Evolutionary conservation across 2,888 invertebrate species (phyloP), one percentile per base, ranked within the genome.

Genomic region (Drosophila eohydei): DNA sequence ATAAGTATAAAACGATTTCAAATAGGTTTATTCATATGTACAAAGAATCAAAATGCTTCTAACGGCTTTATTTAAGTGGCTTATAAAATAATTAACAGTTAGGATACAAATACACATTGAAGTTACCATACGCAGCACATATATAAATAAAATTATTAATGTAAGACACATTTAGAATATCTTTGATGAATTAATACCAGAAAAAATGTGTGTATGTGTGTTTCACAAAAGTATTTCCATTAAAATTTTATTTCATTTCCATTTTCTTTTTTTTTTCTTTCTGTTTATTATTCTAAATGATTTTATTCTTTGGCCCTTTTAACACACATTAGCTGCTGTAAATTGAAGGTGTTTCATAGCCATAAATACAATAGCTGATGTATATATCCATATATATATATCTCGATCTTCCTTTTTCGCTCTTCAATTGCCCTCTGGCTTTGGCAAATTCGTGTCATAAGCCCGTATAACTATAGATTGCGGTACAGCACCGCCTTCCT

Each of bases 401-500:
- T 46, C 3, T 21, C 12, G 32, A 12, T 34, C 14, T 34, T 50
- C 36, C 12, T 16, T 6, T 34, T 11, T 21, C n/a, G 16, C 48
- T 32, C 6, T 50, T 79, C 90, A 93, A 74, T 92, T 92, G 93
- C 95, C 97, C 91, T 94, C 95, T 84, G 96, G 96, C 93, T 97
- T 96, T 93, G 97, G 97, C 92, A 95, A 95, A 92, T 96, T 97
- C 86, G 98, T 98, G 94, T 99, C 97, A 95, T 99, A 99, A 59
- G 97, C 97, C 92, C 99, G 96, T 93, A 99, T 98, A 92, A 99
- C 96, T 91, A 97, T 97, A 81, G 98, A 96, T 94, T 99, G 97
- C 58, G 97, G 96, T 78, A 99, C 97, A 89, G 96, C 97, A 81
- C 98, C 98, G 92, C 98, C 97, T 94, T 99, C 99, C 94, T 99